Conservation (phyloP, 2,113 vertebrate species). For the Patagioenas fasciata region DNA sequence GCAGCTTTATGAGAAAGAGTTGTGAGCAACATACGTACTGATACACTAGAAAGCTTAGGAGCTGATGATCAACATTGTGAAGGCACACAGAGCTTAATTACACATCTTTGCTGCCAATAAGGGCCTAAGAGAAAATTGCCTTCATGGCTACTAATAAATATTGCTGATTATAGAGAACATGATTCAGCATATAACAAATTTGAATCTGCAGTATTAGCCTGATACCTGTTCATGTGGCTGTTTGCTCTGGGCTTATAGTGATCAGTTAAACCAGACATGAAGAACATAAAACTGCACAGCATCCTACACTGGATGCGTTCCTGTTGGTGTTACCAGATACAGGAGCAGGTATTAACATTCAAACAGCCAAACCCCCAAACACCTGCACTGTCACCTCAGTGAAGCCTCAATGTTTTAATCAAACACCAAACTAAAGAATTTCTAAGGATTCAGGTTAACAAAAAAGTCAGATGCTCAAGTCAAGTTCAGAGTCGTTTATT, state of each 20-base stretch:
- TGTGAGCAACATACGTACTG: neutral
- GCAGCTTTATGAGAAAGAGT: neutral
- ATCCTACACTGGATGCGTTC: rapidly evolving
- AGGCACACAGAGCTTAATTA: neutral
- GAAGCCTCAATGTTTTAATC: neutral
- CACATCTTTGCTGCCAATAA: neutral
- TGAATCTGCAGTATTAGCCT: neutral
- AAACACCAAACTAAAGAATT: neutral
- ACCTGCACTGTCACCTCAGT: neutral
- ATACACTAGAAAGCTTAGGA: neutral
- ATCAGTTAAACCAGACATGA: neutral
- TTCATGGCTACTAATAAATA: neutral
- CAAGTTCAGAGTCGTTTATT: conserved; percentile 68
- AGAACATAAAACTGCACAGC: neutral
- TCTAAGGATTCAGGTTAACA: neutral
- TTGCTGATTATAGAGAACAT: neutral
- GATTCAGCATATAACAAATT: neutral
- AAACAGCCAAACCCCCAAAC: neutral
- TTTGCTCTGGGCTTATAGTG: neutral
- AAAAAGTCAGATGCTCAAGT: neutral
- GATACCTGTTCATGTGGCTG: neutral
- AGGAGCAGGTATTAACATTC: neutral
- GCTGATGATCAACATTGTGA: neutral
- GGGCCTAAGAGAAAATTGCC: neutral
- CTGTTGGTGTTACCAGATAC: neutral